These are phyloP conservation scores for Drosophila prosaltans DNA, from an alignment of 1,140 invertebrate species.

Conservation along the genomic window DNA sequence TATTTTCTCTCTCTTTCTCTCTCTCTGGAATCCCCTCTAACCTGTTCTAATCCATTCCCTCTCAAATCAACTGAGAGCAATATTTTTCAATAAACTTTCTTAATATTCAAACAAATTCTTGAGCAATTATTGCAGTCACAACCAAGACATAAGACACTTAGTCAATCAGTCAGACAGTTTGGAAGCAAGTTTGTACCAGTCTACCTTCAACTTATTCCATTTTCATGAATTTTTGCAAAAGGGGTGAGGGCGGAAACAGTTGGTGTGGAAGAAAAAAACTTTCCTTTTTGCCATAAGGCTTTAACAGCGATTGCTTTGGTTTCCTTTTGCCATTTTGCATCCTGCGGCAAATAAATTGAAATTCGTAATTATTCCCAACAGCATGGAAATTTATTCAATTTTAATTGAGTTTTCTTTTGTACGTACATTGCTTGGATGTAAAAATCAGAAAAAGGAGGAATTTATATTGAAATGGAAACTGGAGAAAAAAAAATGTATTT, in stretches of 20 bases:
- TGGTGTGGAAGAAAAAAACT: not conserved
- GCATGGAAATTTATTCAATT: conserved; percentile 79
- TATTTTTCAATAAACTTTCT: not conserved
- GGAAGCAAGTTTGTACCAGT: conserved; percentile 2
- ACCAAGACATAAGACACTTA: conserved; percentile 37
- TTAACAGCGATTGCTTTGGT: conserved; percentile 23
- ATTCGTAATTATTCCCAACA: conserved; percentile 81
- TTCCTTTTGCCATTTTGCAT: conserved; percentile 62
- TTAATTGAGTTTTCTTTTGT: conserved; percentile 81
- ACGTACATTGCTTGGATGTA: conserved; percentile 34
- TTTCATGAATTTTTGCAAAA: not conserved
- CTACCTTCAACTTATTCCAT: not conserved
- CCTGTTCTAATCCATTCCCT: not conserved
- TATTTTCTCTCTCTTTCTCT: not conserved
- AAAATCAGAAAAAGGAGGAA: conserved; percentile 39
- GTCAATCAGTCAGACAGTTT: conserved; percentile 45
- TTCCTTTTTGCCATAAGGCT: conserved; percentile 5
- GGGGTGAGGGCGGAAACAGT: no score
- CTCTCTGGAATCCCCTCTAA: not conserved
- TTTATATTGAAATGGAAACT: conserved; percentile 75
- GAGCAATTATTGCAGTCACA: conserved; percentile 22
- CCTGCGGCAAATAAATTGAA: conserved; percentile 80
- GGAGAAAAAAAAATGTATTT: conserved; percentile 47
- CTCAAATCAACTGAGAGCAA: not conserved
- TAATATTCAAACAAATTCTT: conserved; percentile 1